A percentile compares a stretch with the other conserved stretches of the same genome.
These are phyloP conservation scores for Leptopterna dolabrata DNA, from an alignment of 2,888 invertebrate genomes.

Conservation along the genomic window DNA sequence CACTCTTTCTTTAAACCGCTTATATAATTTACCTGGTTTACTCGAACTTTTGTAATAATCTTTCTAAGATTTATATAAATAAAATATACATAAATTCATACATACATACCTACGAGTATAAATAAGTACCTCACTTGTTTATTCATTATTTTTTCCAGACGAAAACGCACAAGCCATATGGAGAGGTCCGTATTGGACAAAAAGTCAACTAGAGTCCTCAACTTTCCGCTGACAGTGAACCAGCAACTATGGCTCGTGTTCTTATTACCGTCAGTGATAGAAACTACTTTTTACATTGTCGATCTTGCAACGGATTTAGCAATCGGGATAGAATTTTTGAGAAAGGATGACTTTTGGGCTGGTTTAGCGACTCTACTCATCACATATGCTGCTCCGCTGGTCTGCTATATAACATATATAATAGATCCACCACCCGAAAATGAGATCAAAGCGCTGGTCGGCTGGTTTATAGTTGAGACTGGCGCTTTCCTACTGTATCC, in stretches of 20 bases:
- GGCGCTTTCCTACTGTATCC: constrained; percentile 58
- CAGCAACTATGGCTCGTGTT: constrained; percentile 70
- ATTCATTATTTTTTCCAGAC: constrained; percentile 10
- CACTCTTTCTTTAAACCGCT: no score
- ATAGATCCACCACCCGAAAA: constrained; percentile 51
- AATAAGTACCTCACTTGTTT: no score
- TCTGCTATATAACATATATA: constrained; percentile 66
- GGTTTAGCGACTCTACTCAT: constrained; percentile 66
- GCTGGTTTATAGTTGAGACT: constrained; percentile 61
- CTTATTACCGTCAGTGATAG: constrained; percentile 72
- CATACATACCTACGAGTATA: no score
- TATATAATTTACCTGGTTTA: no score
- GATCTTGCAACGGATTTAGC: constrained; percentile 77
- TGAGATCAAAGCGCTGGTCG: constrained; percentile 62
- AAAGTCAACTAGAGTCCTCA: constrained; percentile 58
- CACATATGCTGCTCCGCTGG: constrained; percentile 67
- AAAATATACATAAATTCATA: no score
- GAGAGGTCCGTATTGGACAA: constrained; percentile 59
- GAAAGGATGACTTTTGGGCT: constrained; percentile 71
- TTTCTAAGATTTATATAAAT: no score
- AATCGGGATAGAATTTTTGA: constrained; percentile 74
- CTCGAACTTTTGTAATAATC: no score
- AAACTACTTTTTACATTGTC: constrained; percentile 74
- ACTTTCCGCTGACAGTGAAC: constrained; percentile 62
- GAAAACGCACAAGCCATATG: constrained; percentile 12